Evolutionary conservation across 2,113 vertebrate species (phyloP).

Genomic region (Charadrius vociferus): DNA sequence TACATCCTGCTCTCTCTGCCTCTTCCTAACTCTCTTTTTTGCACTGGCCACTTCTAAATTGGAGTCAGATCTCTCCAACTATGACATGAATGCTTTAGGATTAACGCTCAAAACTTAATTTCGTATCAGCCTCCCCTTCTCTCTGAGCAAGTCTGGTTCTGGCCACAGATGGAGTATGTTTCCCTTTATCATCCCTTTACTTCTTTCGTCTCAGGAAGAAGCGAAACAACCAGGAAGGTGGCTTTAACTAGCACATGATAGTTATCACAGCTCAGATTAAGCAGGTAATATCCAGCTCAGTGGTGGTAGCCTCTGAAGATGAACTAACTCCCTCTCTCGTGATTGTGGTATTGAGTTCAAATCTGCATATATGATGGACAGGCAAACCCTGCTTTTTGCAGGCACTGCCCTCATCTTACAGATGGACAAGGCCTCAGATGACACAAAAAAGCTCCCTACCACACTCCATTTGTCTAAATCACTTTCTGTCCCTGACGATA

Average conservation of each 20-base stretch:
- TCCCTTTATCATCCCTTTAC: neutral
- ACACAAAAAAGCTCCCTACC: constrained; percentile 11
- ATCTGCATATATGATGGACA: constrained; percentile 55
- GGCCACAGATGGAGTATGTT: neutral
- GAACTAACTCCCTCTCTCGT: constrained; percentile 1
- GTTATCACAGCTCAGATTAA: constrained; percentile 22
- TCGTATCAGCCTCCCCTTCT: neutral
- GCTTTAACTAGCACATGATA: constrained; percentile 22
- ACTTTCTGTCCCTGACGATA: constrained; percentile 26
- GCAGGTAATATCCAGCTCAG: constrained; percentile 31
- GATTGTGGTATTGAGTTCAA: constrained; percentile 30
- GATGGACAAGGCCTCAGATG: constrained; percentile 36
- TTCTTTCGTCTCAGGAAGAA: neutral
- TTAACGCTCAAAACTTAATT: neutral
- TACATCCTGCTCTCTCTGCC: neutral
- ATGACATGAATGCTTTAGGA: neutral
- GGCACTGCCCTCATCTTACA: constrained; percentile 31
- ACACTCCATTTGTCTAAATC: constrained; percentile 29
- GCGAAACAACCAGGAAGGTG: neutral
- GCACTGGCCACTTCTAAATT: neutral
- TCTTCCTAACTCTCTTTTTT: neutral
- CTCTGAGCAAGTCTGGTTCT: neutral
- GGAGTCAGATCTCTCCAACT: neutral
- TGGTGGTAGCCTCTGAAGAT: constrained; percentile 16
- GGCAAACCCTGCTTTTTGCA: constrained; percentile 17